phyloP scores from a whole-genome alignment of 2,888 invertebrate genomes.

The Tipula vernalis region DNA sequence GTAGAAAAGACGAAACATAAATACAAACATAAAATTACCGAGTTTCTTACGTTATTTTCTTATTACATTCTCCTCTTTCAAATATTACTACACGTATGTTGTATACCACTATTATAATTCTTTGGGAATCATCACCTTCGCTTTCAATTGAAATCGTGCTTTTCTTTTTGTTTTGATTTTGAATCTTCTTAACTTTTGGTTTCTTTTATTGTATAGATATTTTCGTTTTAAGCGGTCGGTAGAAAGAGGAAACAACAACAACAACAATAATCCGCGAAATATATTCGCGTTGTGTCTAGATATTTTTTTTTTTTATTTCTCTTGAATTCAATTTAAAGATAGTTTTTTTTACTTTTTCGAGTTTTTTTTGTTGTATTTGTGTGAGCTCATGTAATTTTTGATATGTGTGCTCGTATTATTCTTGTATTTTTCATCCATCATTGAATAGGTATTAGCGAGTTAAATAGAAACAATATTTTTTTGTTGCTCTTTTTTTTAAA shows the following conservation, averaged over 20 bases:
- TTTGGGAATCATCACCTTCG: conserved; percentile 8
- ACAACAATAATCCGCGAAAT: not conserved
- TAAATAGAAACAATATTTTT: not conserved
- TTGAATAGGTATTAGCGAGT: not conserved
- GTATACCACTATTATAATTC: not conserved
- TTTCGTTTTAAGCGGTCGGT: not conserved
- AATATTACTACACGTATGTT: not conserved
- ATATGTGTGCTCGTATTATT: not conserved
- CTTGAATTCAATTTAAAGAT: not conserved
- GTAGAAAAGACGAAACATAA: not conserved
- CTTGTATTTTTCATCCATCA: conserved; percentile 5
- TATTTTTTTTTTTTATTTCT: not conserved
- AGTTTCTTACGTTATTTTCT: not conserved
- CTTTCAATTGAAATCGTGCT: conserved; percentile 7
- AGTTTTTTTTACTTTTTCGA: not conserved
- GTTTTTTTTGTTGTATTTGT: not conserved
- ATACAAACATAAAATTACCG: not conserved
- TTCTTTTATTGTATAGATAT: not conserved
- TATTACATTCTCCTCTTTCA: not conserved
- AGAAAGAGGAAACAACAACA: not conserved
- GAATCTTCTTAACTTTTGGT: not conserved
- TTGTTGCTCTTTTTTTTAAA: not conserved
- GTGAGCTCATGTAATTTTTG: not conserved
- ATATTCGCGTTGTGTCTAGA: not conserved
- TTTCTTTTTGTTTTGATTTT: conserved; percentile 1